phyloP scores from a whole-genome alignment of 2,888 invertebrate species.

The Tenthredo notha region DNA sequence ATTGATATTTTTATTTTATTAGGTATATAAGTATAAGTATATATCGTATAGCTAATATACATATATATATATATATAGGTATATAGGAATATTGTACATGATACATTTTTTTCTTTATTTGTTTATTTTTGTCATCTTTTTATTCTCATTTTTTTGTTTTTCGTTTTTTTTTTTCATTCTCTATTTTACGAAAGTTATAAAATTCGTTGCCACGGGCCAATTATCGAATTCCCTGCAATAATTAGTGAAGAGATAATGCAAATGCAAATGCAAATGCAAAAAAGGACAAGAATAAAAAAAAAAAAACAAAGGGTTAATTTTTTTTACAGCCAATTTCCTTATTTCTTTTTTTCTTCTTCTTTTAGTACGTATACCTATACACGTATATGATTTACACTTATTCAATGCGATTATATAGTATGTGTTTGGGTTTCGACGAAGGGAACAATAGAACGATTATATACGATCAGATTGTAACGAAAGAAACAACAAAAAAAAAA shows the following conservation, averaged over 20 bases:
- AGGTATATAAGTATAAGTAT: too few relatives aligned
- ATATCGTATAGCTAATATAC: too few relatives aligned
- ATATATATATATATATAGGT: too few relatives aligned
- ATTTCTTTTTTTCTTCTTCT: neutral
- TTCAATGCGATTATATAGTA: neutral
- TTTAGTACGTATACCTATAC: neutral
- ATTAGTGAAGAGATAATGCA: neutral
- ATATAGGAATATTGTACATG: neutral
- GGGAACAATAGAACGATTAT: neutral
- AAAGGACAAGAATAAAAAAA: neutral
- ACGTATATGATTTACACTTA: neutral
- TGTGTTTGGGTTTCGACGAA: neutral
- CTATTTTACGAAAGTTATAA: neutral
- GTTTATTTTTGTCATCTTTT: neutral
- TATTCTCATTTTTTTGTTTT: neutral
- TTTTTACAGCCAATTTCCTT: neutral
- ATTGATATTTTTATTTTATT: too few relatives aligned
- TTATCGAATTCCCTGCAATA: neutral
- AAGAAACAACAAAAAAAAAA: neutral
- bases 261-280: neutral
- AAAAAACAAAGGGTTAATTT: neutral
- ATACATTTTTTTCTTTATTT: neutral
- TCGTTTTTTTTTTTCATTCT: neutral
- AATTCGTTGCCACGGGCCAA: neutral
- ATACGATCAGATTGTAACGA: neutral